phyloP scores from a whole-genome alignment of 2,113 vertebrate genomes.

The Gymnorhina tibicen region DNA sequence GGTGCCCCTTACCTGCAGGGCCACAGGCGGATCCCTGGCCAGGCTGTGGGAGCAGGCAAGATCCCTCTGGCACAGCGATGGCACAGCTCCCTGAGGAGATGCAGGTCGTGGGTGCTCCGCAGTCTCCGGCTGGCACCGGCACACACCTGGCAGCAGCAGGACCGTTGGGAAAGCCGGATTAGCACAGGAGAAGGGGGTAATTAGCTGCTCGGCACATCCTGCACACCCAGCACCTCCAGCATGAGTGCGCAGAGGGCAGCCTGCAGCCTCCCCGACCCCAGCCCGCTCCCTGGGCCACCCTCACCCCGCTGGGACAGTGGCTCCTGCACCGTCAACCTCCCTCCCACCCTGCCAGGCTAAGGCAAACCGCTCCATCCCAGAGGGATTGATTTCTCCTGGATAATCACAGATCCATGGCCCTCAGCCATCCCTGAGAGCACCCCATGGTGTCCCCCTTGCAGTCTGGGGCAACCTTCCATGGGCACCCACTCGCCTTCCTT shows the following conservation, averaged over 20 bases:
- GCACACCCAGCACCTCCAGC: neutral
- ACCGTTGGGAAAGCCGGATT: neutral
- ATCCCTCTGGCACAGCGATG: neutral
- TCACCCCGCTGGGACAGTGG: rapidly evolving
- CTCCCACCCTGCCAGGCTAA: neutral
- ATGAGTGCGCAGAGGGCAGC: neutral
- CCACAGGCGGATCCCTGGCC: neutral
- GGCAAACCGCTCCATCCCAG: rapidly evolving
- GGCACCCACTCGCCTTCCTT: rapidly evolving
- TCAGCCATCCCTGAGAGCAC: rapidly evolving
- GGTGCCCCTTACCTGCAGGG: neutral
- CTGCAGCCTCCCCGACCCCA: neutral
- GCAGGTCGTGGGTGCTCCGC: rapidly evolving
- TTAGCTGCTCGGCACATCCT: neutral
- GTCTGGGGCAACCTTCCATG: neutral
- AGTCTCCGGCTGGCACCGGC: rapidly evolving
- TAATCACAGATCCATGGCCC: neutral
- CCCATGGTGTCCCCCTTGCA: rapidly evolving
- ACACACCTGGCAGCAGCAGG: neutral
- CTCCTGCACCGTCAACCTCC: neutral
- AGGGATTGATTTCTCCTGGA: neutral
- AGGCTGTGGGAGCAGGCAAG: neutral
- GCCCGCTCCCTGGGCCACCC: rapidly evolving
- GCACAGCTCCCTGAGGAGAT: neutral
- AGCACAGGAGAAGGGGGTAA: neutral